A percentile compares a stretch with the other conserved stretches of the same genome.
Conservation (phyloP, 2,888 invertebrate genomes). For the Lepidocyrtoides sp. region DNA sequence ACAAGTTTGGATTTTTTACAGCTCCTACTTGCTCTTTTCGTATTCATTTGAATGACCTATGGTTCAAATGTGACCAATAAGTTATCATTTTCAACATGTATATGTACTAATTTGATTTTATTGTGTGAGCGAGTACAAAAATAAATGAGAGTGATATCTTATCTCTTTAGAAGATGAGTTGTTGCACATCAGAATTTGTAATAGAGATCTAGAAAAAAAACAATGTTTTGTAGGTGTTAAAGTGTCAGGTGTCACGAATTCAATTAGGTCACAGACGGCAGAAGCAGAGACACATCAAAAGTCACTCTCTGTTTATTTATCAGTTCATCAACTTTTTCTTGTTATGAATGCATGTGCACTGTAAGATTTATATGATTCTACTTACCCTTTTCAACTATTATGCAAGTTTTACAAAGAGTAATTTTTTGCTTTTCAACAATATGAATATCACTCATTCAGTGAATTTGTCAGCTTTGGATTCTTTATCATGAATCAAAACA, state of each 20-base stretch:
- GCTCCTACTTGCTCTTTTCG: no score
- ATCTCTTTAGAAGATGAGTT: no score
- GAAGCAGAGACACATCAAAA: neutral
- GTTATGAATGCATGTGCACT: neutral
- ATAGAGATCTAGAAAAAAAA: neutral
- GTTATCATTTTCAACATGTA: no score
- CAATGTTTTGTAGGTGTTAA: neutral
- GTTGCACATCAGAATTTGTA: neutral
- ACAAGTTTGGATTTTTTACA: no score
- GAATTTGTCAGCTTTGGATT: no score
- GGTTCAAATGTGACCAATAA: no score
- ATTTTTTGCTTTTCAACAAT: no score
- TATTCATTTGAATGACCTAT: no score
- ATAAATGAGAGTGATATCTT: neutral
- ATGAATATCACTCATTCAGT: no score
- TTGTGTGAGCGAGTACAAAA: no score
- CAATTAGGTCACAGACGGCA: conserved; percentile 57
- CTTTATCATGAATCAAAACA: no score
- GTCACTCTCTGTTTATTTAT: conserved; percentile 2
- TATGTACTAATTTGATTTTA: neutral
- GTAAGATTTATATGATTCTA: neutral
- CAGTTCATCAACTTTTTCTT: neutral
- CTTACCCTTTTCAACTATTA: neutral
- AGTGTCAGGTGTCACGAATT: conserved; percentile 48
- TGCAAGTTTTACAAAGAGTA: no score